Base-by-base conservation (phyloP, 2,888 invertebrate species). In the Troilus luridus region DNA sequence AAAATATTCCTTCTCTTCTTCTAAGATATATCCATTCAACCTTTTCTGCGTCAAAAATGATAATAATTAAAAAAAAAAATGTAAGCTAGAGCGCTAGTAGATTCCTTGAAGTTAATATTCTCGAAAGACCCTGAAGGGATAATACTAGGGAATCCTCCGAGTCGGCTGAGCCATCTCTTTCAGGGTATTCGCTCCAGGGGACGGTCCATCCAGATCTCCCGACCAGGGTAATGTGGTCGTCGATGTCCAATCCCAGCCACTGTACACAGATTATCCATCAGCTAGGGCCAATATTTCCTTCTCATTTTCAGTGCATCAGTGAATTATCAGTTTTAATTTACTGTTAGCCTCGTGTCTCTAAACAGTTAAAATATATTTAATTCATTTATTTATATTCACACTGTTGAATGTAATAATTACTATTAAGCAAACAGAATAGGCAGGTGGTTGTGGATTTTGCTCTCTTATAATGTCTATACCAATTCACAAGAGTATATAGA, bases 191-290 rank as follows among this genome's bases (percentile, higher is more conserved):
- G 10, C 64, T 67, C 64, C n/a, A 11, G 1, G 64, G 5, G n/a
- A n/a, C 9, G 64, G 64, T 67, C 64, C 64, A n/a, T 24, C 64
- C 64, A 24, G 64, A 24, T 24, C n/a, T 67, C n/a, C 64, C 10
- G 9, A 2, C 12, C 9, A n/a, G 64, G 24, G 64, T 67, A 67
- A 67, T 67, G 64, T 67, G 24, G n/a, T 24, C 12, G 64, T 24
- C 24, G 10, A 67, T 67, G 64, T 24, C 24, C 64, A 67, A 67
- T 67, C 24, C 24, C 24, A n/a, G 64, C n/a, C 64, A n/a, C 64
- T 67, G 64, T 67, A 67, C 64, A 67, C 64, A 67, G 64, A 67
- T 67, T 67, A 67, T 67, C 64, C 64, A 67, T 24, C 64, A 8
- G 62, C 19, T 12, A 21, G n/a, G 64, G 11, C 64, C 64, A 67